Conservation (phyloP, 2,888 invertebrate genomes). For the Eulithis testata region DNA sequence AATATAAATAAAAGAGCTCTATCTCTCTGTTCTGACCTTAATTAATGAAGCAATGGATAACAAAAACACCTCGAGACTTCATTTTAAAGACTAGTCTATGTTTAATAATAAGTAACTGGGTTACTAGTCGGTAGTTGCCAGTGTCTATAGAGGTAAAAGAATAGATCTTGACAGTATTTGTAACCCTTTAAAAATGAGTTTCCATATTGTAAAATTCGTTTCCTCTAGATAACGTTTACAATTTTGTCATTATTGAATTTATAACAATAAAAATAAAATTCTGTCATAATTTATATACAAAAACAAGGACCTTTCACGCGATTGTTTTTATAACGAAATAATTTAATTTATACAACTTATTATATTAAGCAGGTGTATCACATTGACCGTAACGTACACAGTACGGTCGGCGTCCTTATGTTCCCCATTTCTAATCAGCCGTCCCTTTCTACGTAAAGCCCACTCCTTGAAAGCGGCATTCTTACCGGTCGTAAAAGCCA, state of each 20-base stretch:
- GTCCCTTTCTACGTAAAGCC: conserved; percentile 49
- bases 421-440: conserved; percentile 47
- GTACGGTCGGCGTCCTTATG: conserved; percentile 42
- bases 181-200: not conserved
- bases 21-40: conserved; percentile 17
- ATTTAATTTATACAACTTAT: conserved; percentile 31
- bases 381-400: conserved; percentile 24
- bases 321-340: no score
- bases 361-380: conserved; percentile 4
- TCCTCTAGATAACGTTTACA: no score
- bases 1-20: conserved; percentile 1
- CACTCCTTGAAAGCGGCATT: conserved; percentile 46
- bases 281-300: no score
- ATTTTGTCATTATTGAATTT: no score
- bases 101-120: conserved; percentile 21
- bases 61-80: conserved; percentile 11
- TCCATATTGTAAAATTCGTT: not conserved
- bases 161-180: not conserved
- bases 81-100: conserved; percentile 16
- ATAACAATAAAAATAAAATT: no score
- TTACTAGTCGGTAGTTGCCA: conserved; percentile 14
- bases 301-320: no score
- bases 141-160: conserved; percentile 16
- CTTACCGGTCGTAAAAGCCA: conserved; percentile 52
- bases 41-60: conserved; percentile 3